Percentiles rank a stretch among this genome's conserved stretches.
phyloP scores from a whole-genome alignment of 1,140 invertebrate species.

The Euura saliciscinereae region DNA sequence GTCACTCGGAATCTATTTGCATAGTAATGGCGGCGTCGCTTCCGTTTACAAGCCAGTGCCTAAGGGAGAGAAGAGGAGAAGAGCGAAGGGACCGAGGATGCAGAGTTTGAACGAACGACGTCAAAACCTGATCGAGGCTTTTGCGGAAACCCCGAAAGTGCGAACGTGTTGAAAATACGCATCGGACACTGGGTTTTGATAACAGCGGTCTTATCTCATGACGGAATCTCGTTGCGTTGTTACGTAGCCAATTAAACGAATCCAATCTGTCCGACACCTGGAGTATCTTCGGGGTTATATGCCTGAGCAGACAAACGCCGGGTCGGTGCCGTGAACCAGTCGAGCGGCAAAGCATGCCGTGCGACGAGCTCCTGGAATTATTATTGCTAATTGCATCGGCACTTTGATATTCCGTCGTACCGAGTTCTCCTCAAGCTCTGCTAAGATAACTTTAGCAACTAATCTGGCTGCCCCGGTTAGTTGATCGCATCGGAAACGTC shows the following conservation, averaged over 20 bases:
- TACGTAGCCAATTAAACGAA: not conserved
- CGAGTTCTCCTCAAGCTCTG: not conserved
- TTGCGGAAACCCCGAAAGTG: no score
- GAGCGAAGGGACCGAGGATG: not conserved
- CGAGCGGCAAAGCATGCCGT: constrained; percentile 41
- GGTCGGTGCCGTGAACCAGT: not conserved
- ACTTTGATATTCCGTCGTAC: constrained; percentile 13
- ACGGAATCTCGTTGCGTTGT: not conserved
- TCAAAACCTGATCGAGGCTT: no score
- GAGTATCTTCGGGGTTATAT: not conserved
- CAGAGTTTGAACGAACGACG: not conserved
- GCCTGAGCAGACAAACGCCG: constrained; percentile 23
- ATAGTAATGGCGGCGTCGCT: constrained; percentile 52
- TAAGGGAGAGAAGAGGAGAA: constrained; percentile 8
- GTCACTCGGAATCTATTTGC: constrained; percentile 57
- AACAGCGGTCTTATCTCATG: no score
- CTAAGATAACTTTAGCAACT: not conserved
- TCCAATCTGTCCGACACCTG: not conserved
- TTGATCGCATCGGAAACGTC: not conserved
- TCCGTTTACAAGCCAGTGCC: constrained; percentile 36
- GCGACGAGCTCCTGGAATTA: constrained; percentile 37
- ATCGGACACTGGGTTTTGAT: no score
- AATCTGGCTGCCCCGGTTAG: not conserved
- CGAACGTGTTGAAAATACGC: no score
- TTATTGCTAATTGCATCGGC: constrained; percentile 50